phyloP scores from a whole-genome alignment of 2,797 vertebrate genomes.

The Paramormyrops hopkinsi region DNA sequence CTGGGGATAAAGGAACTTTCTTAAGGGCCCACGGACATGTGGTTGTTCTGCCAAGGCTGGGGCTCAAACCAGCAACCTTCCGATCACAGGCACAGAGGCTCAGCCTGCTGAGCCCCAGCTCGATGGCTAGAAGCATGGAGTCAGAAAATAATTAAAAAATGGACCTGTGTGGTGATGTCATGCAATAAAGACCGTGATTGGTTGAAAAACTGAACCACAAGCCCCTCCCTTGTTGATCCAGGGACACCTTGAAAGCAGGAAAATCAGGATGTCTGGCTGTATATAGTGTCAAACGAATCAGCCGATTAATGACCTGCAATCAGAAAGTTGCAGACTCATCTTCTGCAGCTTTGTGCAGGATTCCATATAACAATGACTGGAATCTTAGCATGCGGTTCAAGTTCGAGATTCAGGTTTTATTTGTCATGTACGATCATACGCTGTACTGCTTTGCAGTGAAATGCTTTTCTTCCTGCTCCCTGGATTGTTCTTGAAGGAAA shows the following conservation, averaged over 20 bases:
- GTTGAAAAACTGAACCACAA: not conserved
- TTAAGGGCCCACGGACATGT: not conserved
- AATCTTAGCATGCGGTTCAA: not conserved
- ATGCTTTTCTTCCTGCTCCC: not conserved
- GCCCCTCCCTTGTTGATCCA: not conserved
- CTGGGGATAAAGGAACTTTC: not conserved
- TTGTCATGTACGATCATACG: not conserved
- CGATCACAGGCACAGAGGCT: not conserved
- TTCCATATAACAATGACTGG: not conserved
- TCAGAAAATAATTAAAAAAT: not conserved
- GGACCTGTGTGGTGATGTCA: not conserved
- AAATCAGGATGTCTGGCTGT: not conserved
- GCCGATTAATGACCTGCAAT: not conserved
- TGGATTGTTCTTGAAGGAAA: not conserved
- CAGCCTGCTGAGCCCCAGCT: not conserved
- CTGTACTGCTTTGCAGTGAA: not conserved
- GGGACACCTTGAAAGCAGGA: not conserved
- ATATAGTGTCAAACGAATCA: not conserved
- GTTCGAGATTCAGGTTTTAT: not conserved
- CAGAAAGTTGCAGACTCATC: not conserved
- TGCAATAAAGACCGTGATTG: not conserved
- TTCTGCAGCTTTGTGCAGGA: not conserved
- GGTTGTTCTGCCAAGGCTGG: not conserved
- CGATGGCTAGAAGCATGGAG: too few relatives aligned
- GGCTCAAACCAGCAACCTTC: not conserved